Conservation (phyloP, 2,113 vertebrate genomes). For the Hippocampus zosterae region DNA sequence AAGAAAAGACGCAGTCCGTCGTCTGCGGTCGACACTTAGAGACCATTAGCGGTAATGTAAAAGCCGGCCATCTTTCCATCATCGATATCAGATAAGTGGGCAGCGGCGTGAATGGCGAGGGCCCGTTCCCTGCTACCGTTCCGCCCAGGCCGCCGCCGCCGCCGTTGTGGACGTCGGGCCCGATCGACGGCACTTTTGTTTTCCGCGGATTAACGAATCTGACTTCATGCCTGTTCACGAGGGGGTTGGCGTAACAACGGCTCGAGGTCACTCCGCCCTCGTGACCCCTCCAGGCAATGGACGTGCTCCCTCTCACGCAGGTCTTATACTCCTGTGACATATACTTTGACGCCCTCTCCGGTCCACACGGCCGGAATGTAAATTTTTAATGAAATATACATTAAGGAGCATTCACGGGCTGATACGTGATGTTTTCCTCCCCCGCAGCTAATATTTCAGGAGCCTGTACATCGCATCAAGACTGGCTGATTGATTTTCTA, state of each 20-base stretch:
- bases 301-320: slow-evolving; percentile 11
- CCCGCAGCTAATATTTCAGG: slow-evolving; percentile 65
- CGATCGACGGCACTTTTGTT: slow-evolving; percentile 76
- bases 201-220: slow-evolving; percentile 74
- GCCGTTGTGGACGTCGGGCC: slow-evolving; percentile 40
- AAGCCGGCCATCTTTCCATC: slow-evolving; percentile 45
- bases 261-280: slow-evolving; percentile 58
- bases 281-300: slow-evolving; percentile 52
- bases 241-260: slow-evolving; percentile 66
- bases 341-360: slow-evolving; percentile 25
- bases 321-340: background rate
- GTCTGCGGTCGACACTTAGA: slow-evolving; percentile 59
- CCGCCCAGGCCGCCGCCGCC: slow-evolving; percentile 37
- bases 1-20: slow-evolving; percentile 41
- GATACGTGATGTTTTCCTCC: slow-evolving; percentile 53
- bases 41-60: slow-evolving; percentile 58
- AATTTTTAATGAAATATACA: slow-evolving; percentile 75
- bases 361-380: slow-evolving; percentile 27
- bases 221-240: slow-evolving; percentile 71
- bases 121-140: slow-evolving; percentile 32
- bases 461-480: slow-evolving; percentile 51
- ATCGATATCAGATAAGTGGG: slow-evolving; percentile 67
- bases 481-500: slow-evolving; percentile 69
- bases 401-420: slow-evolving; percentile 65
- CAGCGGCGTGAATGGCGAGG: slow-evolving; percentile 8